phyloP scores from a whole-genome alignment of 2,113 vertebrate genomes.

The Tor tambroides region DNA sequence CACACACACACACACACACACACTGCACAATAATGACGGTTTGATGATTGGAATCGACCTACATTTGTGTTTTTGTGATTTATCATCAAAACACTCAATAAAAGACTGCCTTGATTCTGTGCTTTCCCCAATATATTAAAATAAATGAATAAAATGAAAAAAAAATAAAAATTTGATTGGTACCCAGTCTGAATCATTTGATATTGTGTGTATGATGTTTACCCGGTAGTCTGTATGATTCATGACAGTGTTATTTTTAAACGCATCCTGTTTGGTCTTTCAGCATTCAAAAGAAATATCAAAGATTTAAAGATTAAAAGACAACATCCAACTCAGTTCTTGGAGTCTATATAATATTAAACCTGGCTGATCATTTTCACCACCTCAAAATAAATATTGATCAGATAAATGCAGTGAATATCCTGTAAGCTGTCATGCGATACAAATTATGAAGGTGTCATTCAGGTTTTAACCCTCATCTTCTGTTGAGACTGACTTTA shows the following conservation, averaged over 20 bases:
- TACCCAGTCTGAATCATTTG: neutral
- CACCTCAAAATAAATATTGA: conserved; percentile 23
- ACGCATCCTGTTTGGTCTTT: neutral
- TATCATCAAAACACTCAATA: neutral
- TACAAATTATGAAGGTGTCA: neutral
- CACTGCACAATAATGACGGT: neutral
- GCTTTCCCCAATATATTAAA: neutral
- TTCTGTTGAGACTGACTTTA: neutral
- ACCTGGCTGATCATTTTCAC: neutral
- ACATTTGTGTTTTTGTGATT: neutral
- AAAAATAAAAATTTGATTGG: neutral
- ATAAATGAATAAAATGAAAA: neutral
- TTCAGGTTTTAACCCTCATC: neutral
- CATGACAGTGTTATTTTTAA: neutral
- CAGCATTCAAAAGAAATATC: neutral
- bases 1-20: too few species aligned
- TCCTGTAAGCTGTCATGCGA: neutral
- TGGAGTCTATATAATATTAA: neutral
- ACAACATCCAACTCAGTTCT: neutral
- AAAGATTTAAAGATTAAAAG: neutral
- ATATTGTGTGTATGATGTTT: neutral
- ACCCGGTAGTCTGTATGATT: neutral
- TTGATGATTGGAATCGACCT: neutral
- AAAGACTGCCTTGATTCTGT: neutral
- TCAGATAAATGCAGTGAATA: conserved; percentile 29